phyloP scores from a whole-genome alignment of 2,888 invertebrate genomes.

The Cephus runcator region DNA sequence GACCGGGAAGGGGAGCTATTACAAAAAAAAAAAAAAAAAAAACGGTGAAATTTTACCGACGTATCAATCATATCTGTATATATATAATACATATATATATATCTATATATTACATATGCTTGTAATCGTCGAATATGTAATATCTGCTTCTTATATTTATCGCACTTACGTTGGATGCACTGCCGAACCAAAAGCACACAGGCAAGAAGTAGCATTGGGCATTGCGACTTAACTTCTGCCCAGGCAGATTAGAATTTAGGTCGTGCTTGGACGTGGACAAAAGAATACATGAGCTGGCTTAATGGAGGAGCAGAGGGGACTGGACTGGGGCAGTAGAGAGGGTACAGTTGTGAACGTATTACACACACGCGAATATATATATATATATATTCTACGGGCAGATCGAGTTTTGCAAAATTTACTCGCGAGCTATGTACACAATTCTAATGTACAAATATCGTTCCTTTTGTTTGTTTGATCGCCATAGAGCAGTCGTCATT shows the following conservation, averaged over 20 bases:
- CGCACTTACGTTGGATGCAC: neutral
- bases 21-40: neutral
- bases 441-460: constrained; percentile 1
- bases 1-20: neutral
- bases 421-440: neutral
- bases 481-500: neutral
- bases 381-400: neutral
- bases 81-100: neutral
- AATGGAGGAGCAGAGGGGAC: neutral
- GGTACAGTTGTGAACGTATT: neutral
- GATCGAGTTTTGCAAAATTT: neutral
- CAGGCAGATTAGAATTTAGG: neutral
- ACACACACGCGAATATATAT: neutral
- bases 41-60: neutral
- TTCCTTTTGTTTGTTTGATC: neutral
- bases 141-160: neutral
- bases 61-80: neutral
- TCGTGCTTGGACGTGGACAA: neutral
- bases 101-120: neutral
- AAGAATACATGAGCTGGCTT: neutral
- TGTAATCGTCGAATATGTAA: neutral
- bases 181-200: constrained; percentile 7
- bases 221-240: neutral
- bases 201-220: constrained; percentile 7
- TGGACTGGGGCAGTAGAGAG: neutral